phyloP scores from a whole-genome alignment of 1,140 invertebrate species.

The Hylaeus anthracinus region DNA sequence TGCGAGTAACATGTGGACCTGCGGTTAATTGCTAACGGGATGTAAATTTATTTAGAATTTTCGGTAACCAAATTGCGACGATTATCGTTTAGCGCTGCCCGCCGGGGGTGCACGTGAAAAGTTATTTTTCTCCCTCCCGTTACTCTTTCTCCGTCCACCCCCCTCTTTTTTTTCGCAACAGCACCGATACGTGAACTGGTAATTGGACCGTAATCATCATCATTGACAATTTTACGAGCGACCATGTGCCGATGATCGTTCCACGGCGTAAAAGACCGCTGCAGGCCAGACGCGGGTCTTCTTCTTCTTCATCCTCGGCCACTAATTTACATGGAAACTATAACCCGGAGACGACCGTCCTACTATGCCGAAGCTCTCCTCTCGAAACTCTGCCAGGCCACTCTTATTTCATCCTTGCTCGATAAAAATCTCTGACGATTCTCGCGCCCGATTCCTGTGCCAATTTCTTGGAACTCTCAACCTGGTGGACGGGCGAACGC shows the following conservation, averaged over 20 bases:
- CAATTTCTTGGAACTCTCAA: constrained; percentile 7
- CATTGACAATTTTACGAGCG: constrained; percentile 59
- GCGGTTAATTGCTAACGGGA: constrained; percentile 34
- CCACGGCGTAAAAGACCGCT: constrained; percentile 46
- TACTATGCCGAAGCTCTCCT: neutral
- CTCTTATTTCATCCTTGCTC: neutral
- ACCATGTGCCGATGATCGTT: constrained; percentile 44
- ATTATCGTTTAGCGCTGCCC: constrained; percentile 30
- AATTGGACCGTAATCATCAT: constrained; percentile 57
- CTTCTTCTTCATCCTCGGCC: constrained; percentile 6
- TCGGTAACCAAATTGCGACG: constrained; percentile 38
- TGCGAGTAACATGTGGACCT: neutral
- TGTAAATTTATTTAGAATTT: constrained; percentile 40
- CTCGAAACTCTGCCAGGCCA: neutral
- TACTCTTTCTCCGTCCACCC: neutral
- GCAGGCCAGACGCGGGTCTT: constrained; percentile 26
- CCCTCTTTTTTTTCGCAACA: neutral
- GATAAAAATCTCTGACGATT: constrained; percentile 28
- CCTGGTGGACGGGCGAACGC: neutral
- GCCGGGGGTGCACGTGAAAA: constrained; percentile 20
- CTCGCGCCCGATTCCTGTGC: neutral
- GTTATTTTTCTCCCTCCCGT: constrained; percentile 35
- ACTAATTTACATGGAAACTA: constrained; percentile 57
- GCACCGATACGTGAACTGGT: constrained; percentile 37
- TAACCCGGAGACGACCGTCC: constrained; percentile 37